Percentiles rank a stretch among this genome's conserved stretches.
Evolutionary conservation across 2,113 vertebrate species (phyloP).

Genomic region (Dicerorhinus sumatrensis): DNA sequence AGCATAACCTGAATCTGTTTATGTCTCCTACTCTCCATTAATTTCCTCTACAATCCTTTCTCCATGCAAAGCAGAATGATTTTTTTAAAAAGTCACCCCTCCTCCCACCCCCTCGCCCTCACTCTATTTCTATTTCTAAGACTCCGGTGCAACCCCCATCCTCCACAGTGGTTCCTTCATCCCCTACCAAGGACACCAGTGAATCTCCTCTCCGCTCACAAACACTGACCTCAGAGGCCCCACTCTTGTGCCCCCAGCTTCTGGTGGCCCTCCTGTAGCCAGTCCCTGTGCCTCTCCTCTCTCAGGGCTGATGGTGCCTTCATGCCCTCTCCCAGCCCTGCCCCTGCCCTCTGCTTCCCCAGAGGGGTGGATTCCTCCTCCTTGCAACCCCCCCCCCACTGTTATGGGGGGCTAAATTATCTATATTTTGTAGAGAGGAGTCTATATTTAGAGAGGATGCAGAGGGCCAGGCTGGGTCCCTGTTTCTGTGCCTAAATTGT

Average conservation of each 20-base stretch:
- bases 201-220: not conserved
- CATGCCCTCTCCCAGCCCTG: not conserved
- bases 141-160: not conserved
- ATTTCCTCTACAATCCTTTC: not conserved
- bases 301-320: constrained; percentile 20
- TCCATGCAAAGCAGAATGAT: not conserved
- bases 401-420: constrained; percentile 70
- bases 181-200: constrained; percentile 69
- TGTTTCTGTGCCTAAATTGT: constrained; percentile 75
- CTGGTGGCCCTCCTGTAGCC: not conserved
- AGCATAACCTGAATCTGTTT: not conserved
- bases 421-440: constrained; percentile 77
- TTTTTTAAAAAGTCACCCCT: not conserved
- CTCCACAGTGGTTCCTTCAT: constrained; percentile 67
- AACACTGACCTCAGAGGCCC: constrained; percentile 64
- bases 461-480: not conserved
- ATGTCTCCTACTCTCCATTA: not conserved
- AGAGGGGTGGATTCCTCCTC: not conserved
- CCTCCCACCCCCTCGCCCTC: not conserved
- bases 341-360: not conserved
- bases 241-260: not conserved
- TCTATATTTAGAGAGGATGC: constrained; percentile 68
- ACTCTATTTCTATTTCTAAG: constrained; percentile 63
- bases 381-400: not conserved
- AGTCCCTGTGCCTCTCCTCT: no score